These are phyloP conservation scores for Drosophila pseudoobscura DNA, from an alignment of 1,140 invertebrate genomes.

Conservation along the genomic window DNA sequence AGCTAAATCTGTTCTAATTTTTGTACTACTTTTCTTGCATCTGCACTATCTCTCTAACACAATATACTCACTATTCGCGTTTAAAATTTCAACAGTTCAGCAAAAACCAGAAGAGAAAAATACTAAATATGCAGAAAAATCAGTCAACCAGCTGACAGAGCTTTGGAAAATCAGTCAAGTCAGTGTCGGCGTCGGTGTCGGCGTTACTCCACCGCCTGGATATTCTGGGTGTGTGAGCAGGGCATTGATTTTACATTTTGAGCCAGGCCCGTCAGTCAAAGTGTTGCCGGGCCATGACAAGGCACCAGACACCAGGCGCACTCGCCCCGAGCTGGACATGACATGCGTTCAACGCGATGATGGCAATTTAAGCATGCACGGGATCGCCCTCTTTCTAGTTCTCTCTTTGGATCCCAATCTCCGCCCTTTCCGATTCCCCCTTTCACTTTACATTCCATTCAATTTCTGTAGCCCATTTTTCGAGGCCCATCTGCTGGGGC, in stretches of 20 bases:
- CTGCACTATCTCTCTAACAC: no score
- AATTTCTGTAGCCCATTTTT: slow-evolving; percentile 10
- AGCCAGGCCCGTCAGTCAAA: slow-evolving; percentile 69
- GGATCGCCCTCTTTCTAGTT: slow-evolving; percentile 14
- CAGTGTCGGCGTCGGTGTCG: slow-evolving; percentile 16
- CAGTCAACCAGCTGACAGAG: slow-evolving; percentile 13
- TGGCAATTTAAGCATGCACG: slow-evolving; percentile 73
- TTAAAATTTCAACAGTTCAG: neutral
- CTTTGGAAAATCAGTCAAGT: slow-evolving; percentile 59
- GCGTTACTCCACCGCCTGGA: no score
- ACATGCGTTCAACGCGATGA: slow-evolving; percentile 75
- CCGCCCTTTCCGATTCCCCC: no score
- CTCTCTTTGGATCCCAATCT: no score
- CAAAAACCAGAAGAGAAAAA: neutral
- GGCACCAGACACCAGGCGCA: slow-evolving; percentile 32
- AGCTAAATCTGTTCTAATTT: no score
- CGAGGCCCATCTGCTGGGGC: neutral
- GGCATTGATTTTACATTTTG: slow-evolving; percentile 74
- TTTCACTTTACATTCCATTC: no score
- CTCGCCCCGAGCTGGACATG: slow-evolving; percentile 34
- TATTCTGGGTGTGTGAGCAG: slow-evolving; percentile 5
- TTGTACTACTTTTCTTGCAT: no score
- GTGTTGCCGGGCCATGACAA: slow-evolving; percentile 55
- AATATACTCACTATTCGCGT: neutral
- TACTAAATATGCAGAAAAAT: slow-evolving; percentile 10